Conservation (phyloP, 1,140 invertebrate genomes). For the Drosophila navojoa region DNA sequence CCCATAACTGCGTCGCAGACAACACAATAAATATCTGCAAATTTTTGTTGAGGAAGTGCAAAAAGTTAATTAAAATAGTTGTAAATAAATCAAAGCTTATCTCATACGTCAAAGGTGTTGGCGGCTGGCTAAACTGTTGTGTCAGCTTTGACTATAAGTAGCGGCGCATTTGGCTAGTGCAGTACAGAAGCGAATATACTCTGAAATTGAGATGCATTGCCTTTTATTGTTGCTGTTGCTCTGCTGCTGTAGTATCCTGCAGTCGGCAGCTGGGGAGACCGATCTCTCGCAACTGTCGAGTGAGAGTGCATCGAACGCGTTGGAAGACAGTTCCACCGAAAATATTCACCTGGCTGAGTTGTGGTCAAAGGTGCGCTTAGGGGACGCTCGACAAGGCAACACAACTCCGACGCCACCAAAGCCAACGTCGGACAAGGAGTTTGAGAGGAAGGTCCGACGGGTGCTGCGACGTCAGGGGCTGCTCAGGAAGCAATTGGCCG, state of each 20-base stretch:
- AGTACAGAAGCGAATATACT: not conserved
- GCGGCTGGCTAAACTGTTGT: not conserved
- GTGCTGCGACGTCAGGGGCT: not conserved
- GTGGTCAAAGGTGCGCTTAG: too few relatives aligned
- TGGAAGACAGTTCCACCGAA: not conserved
- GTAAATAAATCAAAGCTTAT: conserved; percentile 32
- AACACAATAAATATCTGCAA: not conserved
- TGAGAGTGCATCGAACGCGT: not conserved
- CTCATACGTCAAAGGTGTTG: not conserved
- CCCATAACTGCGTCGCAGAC: conserved; percentile 2
- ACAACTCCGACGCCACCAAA: too few relatives aligned
- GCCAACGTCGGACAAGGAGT: not conserved
- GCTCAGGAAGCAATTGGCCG: not conserved
- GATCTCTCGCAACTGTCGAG: not conserved
- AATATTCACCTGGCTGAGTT: not conserved
- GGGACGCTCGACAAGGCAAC: too few relatives aligned
- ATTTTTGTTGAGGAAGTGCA: not conserved
- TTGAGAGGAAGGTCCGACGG: not conserved
- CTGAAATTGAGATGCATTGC: conserved; percentile 15
- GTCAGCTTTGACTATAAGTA: conserved; percentile 17
- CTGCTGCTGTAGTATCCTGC: not conserved
- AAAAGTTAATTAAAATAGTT: conserved; percentile 35
- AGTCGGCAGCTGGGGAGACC: not conserved
- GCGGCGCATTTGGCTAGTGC: not conserved
- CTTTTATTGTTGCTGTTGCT: not conserved